Percentiles rank a stretch among this genome's conserved stretches.
Evolutionary conservation across 2,113 vertebrate species (phyloP).

Genomic region (Neogobius melanostomus): DNA sequence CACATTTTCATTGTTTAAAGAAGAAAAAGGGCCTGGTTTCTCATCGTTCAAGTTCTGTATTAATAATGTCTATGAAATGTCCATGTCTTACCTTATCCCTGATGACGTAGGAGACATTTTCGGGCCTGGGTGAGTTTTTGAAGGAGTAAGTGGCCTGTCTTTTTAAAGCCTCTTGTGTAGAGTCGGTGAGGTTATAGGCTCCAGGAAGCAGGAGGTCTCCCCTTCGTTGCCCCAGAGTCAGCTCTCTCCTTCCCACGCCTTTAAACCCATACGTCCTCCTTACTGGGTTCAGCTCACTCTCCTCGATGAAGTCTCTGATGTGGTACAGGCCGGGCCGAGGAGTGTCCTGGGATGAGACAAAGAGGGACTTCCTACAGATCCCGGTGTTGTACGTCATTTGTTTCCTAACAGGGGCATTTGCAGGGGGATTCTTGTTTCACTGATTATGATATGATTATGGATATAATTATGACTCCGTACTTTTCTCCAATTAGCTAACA

Average conservation of each 20-base stretch:
- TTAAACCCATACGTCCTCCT: conserved; percentile 73
- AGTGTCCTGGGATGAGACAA: conserved; percentile 57
- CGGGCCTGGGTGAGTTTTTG: conserved; percentile 66
- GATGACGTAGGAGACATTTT: conserved; percentile 48
- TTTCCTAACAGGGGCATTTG: too few relatives aligned
- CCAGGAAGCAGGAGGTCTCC: conserved; percentile 60
- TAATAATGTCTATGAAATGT: too few relatives aligned
- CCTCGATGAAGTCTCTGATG: conserved; percentile 74
- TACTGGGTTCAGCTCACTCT: conserved; percentile 75
- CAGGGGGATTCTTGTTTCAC: too few relatives aligned
- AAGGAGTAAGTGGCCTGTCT: conserved; percentile 65
- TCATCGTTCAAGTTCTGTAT: too few relatives aligned
- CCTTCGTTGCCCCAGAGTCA: conserved; percentile 30
- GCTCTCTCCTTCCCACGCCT: conserved; percentile 66
- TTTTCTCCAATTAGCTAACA: too few relatives aligned
- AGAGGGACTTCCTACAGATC: neutral
- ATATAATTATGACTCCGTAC: neutral
- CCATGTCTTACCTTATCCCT: conserved; percentile 67
- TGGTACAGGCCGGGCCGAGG: conserved; percentile 70
- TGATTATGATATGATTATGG: too few relatives aligned
- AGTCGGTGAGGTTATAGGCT: conserved; percentile 64
- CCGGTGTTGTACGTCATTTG: too few relatives aligned
- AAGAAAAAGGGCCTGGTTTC: too few relatives aligned
- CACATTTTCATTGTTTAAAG: too few relatives aligned
- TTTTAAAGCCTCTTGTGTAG: conserved; percentile 58